These are phyloP conservation scores for Pelvicachromis taeniatus DNA, from an alignment of 2,113 vertebrate genomes.

Conservation along the genomic window DNA sequence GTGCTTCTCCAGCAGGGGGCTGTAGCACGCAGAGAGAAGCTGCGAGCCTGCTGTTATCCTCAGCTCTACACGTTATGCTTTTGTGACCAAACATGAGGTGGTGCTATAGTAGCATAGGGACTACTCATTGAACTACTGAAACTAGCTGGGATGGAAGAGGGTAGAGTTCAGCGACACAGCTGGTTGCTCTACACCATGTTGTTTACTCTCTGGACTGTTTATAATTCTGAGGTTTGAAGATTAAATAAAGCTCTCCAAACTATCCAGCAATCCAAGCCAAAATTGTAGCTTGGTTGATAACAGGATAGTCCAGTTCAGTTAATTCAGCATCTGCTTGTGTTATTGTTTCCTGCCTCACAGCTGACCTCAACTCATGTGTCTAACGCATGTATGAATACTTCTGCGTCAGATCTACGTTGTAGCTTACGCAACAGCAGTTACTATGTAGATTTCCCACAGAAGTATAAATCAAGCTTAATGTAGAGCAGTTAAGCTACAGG, in stretches of 20 bases:
- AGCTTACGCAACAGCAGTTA: neutral
- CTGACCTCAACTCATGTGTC: neutral
- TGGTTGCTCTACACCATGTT: neutral
- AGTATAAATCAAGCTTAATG: neutral
- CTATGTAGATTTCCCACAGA: neutral
- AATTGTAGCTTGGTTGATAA: neutral
- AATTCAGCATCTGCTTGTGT: neutral
- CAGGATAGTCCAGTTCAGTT: neutral
- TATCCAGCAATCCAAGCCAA: neutral
- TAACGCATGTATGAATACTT: neutral
- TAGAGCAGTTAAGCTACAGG: neutral
- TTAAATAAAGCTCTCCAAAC: neutral
- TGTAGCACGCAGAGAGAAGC: neutral
- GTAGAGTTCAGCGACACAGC: neutral
- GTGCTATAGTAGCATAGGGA: neutral
- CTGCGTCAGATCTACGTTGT: neutral
- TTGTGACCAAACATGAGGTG: neutral
- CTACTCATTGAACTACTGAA: neutral
- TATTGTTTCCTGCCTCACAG: neutral
- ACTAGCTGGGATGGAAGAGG: neutral
- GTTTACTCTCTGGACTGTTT: neutral
- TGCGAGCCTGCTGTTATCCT: neutral
- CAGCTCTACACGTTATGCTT: neutral
- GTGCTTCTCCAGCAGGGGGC: neutral
- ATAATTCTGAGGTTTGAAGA: neutral